These are phyloP conservation scores for Hirtodrosophila duncani DNA, from an alignment of 2,888 invertebrate genomes.

Conservation along the genomic window DNA sequence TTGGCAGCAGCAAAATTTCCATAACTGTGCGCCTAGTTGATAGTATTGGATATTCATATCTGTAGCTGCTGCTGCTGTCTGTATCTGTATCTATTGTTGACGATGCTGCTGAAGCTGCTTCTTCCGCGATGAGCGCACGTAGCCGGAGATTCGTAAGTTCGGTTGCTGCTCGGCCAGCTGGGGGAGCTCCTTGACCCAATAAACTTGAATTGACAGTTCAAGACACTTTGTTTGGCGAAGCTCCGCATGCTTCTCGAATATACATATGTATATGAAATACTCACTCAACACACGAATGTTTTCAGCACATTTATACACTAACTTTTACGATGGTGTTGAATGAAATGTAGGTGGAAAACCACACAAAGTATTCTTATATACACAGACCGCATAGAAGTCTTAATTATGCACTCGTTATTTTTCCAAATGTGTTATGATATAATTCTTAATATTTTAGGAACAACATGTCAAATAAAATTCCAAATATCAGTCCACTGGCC, in stretches of 20 bases:
- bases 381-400: too few species aligned
- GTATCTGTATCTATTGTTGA: constrained; percentile 7
- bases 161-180: constrained; percentile 42
- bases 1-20: constrained; percentile 27
- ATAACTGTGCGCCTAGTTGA: constrained; percentile 13
- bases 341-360: too few species aligned
- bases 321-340: too few species aligned
- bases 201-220: constrained; percentile 74
- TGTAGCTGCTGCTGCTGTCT: constrained; percentile 27
- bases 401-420: too few species aligned
- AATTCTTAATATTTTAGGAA: too few species aligned
- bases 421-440: too few species aligned
- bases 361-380: too few species aligned
- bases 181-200: constrained; percentile 76
- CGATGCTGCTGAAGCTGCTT: constrained; percentile 9
- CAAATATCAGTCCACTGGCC: too few species aligned
- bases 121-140: constrained; percentile 41
- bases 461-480: too few species aligned
- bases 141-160: constrained; percentile 14
- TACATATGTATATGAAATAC: too few species aligned
- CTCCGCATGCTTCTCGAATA: constrained; percentile 59
- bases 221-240: constrained; percentile 57
- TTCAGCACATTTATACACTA: constrained; percentile 36
- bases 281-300: too few species aligned
- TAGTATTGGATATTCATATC: constrained; percentile 24